A percentile compares a stretch with the other conserved stretches of the same genome.
These are phyloP conservation scores for Triplophysa tibetana DNA, from an alignment of 2,113 vertebrate species.

Conservation along the genomic window DNA sequence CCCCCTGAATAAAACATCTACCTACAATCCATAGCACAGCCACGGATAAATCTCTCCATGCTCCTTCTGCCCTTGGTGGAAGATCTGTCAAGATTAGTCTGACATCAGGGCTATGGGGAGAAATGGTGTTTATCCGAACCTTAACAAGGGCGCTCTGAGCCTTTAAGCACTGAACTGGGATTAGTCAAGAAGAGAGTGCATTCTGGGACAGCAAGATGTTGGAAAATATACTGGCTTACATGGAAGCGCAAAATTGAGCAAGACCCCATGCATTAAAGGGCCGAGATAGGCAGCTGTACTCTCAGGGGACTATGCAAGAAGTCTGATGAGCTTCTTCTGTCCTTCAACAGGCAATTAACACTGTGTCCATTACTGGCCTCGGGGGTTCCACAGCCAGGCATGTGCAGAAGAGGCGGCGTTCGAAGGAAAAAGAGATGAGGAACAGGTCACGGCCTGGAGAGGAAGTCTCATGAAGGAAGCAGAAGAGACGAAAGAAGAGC, in stretches of 20 bases:
- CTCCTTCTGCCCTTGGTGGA: constrained; percentile 63
- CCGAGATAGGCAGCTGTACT: constrained; percentile 78
- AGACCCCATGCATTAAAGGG: neutral
- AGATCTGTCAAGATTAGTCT: constrained; percentile 64
- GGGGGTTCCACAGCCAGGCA: constrained; percentile 55
- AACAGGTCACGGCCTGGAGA: constrained; percentile 81
- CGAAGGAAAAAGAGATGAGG: constrained; percentile 63
- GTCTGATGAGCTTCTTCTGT: constrained; percentile 79
- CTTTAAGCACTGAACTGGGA: constrained; percentile 47
- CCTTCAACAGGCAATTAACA: constrained; percentile 87
- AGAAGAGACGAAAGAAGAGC: constrained; percentile 55
- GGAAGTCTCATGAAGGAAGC: constrained; percentile 66
- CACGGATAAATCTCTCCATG: constrained; percentile 69
- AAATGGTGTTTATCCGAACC: constrained; percentile 63
- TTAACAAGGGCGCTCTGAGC: constrained; percentile 54
- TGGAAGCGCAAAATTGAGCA: neutral
- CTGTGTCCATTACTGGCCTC: constrained; percentile 82
- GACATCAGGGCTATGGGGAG: constrained; percentile 64
- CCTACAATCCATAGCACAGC: constrained; percentile 56
- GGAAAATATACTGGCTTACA: neutral
- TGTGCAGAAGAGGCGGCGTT: constrained; percentile 59
- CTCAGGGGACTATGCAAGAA: constrained; percentile 80
- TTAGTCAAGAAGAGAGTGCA: constrained; percentile 56
- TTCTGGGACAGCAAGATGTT: constrained; percentile 46
- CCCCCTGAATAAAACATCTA: constrained; percentile 58